These are phyloP conservation scores for Amphibalanus amphitrite DNA, from an alignment of 1,140 invertebrate species.

Conservation along the genomic window DNA sequence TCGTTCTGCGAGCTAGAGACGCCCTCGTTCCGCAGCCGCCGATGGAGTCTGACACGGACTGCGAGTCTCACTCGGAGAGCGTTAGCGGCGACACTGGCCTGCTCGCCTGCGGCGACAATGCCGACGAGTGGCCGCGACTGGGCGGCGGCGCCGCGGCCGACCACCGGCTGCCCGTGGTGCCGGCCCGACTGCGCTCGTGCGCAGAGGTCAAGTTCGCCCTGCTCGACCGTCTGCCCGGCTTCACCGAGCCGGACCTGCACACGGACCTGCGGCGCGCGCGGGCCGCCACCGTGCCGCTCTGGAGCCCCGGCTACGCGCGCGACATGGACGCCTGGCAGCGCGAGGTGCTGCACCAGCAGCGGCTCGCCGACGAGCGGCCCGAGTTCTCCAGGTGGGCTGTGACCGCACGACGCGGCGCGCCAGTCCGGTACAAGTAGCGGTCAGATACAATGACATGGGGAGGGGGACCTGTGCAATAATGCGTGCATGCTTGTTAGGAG, in stretches of 20 bases:
- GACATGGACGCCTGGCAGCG: background rate
- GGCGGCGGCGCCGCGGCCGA: no score
- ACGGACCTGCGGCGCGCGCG: background rate
- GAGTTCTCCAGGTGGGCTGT: background rate
- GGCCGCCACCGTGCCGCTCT: background rate
- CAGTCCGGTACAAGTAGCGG: no score
- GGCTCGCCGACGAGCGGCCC: background rate
- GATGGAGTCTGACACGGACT: background rate
- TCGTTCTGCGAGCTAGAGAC: no score
- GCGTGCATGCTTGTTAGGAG: no score
- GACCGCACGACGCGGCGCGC: no score
- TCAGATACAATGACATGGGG: no score
- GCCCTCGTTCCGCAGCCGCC: no score
- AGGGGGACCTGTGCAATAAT: no score
- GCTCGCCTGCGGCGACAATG: background rate
- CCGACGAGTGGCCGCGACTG: background rate
- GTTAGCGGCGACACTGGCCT: background rate
- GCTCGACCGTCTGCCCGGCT: background rate
- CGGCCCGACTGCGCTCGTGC: background rate
- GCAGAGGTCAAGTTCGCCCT: background rate
- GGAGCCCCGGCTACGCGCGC: background rate
- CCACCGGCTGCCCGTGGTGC: background rate
- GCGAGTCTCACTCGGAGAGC: no score
- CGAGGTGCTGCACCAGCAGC: background rate
- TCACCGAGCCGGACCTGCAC: background rate